Percentiles rank a stretch among this genome's conserved stretches.
These are phyloP conservation scores for Molossus molossus DNA, from an alignment of 2,797 vertebrate genomes.

Conservation along the genomic window DNA sequence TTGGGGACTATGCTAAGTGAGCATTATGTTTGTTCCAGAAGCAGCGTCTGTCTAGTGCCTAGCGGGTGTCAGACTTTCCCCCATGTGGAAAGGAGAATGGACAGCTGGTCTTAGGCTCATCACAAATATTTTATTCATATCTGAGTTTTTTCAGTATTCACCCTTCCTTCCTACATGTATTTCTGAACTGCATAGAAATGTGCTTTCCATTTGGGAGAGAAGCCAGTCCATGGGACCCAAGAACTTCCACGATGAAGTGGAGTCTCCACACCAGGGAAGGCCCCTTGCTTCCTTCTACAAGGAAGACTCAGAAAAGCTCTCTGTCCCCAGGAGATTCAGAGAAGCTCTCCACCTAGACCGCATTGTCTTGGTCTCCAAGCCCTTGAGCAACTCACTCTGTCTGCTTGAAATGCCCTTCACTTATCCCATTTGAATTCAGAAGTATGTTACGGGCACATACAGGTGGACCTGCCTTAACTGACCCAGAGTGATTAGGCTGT, in stretches of 20 bases:
- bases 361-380: not conserved
- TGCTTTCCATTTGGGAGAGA: not conserved
- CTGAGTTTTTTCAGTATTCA: not conserved
- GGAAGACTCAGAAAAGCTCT: not conserved
- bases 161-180: not conserved
- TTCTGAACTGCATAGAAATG: not conserved
- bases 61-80: not conserved
- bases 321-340: not conserved
- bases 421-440: not conserved
- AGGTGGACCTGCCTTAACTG: not conserved
- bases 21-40: not conserved
- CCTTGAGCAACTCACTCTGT: not conserved
- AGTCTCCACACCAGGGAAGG: not conserved
- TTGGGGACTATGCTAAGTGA: not conserved
- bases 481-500: not conserved
- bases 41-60: slow-evolving; percentile 1
- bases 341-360: not conserved
- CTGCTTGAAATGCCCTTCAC: not conserved
- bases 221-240: not conserved
- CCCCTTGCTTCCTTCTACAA: not conserved
- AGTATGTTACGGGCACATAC: not conserved
- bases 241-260: not conserved
- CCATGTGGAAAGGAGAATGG: not conserved
- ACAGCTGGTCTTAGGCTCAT: not conserved
- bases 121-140: not conserved